Evolutionary conservation across 2,888 invertebrate species (phyloP).

Genomic region (Athrips mouffetella): DNA sequence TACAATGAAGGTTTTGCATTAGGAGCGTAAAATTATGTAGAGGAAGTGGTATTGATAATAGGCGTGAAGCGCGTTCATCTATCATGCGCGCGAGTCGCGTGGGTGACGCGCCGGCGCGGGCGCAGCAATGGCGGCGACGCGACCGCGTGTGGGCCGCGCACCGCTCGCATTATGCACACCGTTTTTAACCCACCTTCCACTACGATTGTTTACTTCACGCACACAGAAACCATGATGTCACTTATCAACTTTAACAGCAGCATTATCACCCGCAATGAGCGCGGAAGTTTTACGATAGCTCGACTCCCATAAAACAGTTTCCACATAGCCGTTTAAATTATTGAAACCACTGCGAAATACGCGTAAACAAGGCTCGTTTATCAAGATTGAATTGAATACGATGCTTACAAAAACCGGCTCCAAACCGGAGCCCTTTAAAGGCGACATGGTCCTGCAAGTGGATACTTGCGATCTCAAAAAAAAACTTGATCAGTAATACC

Average conservation of each 20-base stretch:
- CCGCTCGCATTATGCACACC: constrained; percentile 29
- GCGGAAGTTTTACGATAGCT: constrained; percentile 15
- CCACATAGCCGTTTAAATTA: constrained; percentile 28
- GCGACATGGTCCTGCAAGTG: constrained; percentile 59
- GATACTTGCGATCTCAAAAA: constrained; percentile 60
- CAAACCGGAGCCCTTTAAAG: constrained; percentile 50
- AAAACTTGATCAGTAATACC: constrained; percentile 63
- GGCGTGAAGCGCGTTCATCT: constrained; percentile 31
- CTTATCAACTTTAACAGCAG: constrained; percentile 1
- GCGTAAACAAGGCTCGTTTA: constrained; percentile 57
- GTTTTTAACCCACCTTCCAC: constrained; percentile 12
- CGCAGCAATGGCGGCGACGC: constrained; percentile 25
- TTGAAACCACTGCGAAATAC: constrained; percentile 38
- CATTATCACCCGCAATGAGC: constrained; percentile 7
- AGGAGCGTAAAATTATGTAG: constrained; percentile 18
- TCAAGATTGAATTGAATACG: constrained; percentile 63
- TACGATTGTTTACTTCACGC: constrained; percentile 23
- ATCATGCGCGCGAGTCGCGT: constrained; percentile 31
- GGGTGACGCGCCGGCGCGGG: constrained; percentile 16
- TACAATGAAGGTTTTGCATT: constrained; percentile 16
- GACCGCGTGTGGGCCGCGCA: constrained; percentile 27
- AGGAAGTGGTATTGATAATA: constrained; percentile 28
- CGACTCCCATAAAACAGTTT: constrained; percentile 19
- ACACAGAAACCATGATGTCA: constrained; percentile 6
- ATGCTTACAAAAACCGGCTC: constrained; percentile 60